Evolutionary conservation across 53 echinoderm and acorn worm species (phyloP).

Genomic region (Temnopleurus reevesii): DNA sequence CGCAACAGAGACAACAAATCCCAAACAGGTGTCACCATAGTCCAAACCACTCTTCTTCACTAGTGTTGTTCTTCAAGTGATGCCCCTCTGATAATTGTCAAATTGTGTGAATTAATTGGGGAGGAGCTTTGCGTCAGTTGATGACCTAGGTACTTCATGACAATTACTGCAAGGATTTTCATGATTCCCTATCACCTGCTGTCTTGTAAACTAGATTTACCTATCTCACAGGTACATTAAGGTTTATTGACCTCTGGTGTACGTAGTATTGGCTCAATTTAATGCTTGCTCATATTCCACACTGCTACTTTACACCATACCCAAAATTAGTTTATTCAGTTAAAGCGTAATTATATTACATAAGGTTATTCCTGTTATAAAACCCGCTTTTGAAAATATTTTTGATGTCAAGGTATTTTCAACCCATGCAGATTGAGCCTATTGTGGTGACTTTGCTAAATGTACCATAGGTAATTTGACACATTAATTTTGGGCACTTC

Average conservation of each 20-base stretch:
- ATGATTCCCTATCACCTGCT: background rate
- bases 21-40: constrained; percentile 43
- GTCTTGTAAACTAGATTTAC: constrained; percentile 4
- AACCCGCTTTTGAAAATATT: too few species aligned
- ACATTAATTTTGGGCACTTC: too few species aligned
- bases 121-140: background rate
- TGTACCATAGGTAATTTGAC: too few species aligned
- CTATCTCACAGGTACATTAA: constrained; percentile 21
- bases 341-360: too few species aligned
- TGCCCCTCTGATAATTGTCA: constrained; percentile 17
- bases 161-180: constrained; percentile 11
- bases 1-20: background rate
- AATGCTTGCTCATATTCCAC: background rate
- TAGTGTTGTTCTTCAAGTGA: background rate
- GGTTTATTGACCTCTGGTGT: background rate
- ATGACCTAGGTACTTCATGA: constrained; percentile 7
- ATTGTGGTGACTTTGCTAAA: too few species aligned
- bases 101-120: background rate
- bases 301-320: too few species aligned
- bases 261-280: background rate
- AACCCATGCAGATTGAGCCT: too few species aligned
- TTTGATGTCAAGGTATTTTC: too few species aligned
- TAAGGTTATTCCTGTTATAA: too few species aligned
- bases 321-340: too few species aligned
- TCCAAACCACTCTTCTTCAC: constrained; percentile 19